Evolutionary conservation across 2,113 vertebrate species (phyloP), one percentile per base, ranked within the genome.

Genomic region (Apodemus sylvaticus): DNA sequence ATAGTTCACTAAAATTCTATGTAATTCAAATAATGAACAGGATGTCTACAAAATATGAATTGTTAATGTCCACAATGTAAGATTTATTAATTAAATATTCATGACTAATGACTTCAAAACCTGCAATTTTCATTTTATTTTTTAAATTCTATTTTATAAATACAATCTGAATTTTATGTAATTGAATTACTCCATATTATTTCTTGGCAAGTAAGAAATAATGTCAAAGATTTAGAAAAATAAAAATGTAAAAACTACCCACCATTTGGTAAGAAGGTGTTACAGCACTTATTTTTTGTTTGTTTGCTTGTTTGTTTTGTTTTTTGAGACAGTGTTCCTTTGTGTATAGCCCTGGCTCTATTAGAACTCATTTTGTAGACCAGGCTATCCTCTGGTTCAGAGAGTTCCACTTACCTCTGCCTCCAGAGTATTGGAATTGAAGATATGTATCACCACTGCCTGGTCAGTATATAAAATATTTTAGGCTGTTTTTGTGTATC

Each of bases 91-190:
- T 62, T 92, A 55, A 48, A 42, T 94, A 77, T 22, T 82, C 20
- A 45, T 36, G 90, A 29, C 29, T 91, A 24, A n/a, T 91, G 64
- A 58, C 39, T 89, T 24, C 14, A 88, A 93, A 3, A 85, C 7
- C 10, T 5, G 16, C 19, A 68, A 87, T 82, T 31, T 89, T 60
- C 7, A 64, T 86, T 94, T 81, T 42, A 90, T 34, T 39, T 92
- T 96, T 76, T 19, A 2, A 55, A 60, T 36, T 66, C 64, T 51
- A n/a, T 92, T 90, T 96, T 92, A 90, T 81, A 11, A 90, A 89
- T 82, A 53, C 24, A 77, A 53, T 74, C 29, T 81, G 76, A 24
- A 85, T 86, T 92, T 70, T 71, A 70, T 73, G 45, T 51, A 94
- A 71, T 51, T 24, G 24, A 73, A 66, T 26, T 60, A 36, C 64